Evolutionary conservation across 2,113 vertebrate species (phyloP).

Genomic region (Procavia capensis): DNA sequence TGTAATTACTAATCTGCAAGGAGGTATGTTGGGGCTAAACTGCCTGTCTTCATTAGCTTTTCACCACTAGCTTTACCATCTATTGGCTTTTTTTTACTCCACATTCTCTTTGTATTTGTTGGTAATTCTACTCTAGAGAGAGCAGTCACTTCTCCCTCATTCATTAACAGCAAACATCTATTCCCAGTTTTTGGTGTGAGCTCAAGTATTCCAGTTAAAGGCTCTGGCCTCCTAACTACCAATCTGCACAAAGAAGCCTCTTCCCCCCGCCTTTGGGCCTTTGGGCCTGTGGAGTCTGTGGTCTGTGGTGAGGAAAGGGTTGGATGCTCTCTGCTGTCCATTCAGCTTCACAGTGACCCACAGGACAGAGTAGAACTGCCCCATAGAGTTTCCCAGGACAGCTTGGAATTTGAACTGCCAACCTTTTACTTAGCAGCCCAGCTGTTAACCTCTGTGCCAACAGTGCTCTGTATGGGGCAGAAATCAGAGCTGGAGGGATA

Average conservation of each 20-base stretch:
- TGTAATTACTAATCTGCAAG: neutral
- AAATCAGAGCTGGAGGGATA: neutral
- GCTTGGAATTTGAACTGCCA: no score
- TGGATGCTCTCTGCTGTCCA: neutral
- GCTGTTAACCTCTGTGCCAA: no score
- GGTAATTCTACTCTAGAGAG: neutral
- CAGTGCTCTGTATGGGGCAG: neutral
- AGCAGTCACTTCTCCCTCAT: neutral
- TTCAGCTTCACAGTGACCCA: no score
- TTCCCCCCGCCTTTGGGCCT: fast-evolving
- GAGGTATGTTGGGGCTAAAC: neutral
- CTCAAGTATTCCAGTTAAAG: neutral
- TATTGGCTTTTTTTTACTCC: no score
- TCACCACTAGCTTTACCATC: neutral
- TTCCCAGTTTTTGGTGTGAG: neutral
- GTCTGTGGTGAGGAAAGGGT: neutral
- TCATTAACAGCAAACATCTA: neutral
- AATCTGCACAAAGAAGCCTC: neutral
- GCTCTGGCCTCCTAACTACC: neutral
- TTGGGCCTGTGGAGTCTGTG: neutral
- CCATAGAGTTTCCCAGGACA: no score
- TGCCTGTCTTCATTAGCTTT: neutral
- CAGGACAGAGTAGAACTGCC: no score
- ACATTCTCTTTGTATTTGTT: neutral
- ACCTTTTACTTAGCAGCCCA: no score